phyloP scores from a whole-genome alignment of 2,797 vertebrate species.

The Calcarius lapponicus region DNA sequence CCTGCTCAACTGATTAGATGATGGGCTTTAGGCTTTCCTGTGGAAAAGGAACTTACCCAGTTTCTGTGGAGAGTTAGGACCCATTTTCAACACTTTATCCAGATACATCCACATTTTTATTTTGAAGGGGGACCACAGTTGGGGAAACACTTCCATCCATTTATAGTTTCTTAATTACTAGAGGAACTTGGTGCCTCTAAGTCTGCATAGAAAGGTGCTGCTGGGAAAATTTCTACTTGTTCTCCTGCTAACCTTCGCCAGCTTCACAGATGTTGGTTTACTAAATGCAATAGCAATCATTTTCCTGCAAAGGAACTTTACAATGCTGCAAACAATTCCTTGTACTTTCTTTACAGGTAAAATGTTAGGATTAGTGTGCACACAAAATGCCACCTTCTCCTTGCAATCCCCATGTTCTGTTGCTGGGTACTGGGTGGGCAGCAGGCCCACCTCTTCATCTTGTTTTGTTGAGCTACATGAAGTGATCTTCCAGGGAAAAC shows the following conservation, averaged over 20 bases:
- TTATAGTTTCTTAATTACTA: neutral
- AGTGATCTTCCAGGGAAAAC: neutral
- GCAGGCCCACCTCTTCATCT: neutral
- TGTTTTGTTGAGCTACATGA: neutral
- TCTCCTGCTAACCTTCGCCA: neutral
- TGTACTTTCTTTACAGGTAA: neutral
- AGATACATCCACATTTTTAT: neutral
- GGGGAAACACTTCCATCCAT: neutral
- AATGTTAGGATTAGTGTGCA: neutral
- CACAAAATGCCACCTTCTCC: neutral
- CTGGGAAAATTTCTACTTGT: neutral
- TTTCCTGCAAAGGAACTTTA: neutral
- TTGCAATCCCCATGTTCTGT: neutral
- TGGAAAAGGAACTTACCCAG: neutral
- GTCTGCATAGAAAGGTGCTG: neutral
- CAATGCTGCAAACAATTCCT: neutral
- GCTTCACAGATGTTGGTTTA: neutral
- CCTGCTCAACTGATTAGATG: neutral
- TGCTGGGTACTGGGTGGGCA: neutral
- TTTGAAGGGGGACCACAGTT: fast-evolving
- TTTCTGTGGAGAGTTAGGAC: neutral
- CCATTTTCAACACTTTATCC: neutral
- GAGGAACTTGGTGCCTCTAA: neutral
- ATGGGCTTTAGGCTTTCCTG: neutral
- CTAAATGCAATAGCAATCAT: neutral